These are phyloP conservation scores for Melieria omissa DNA, from an alignment of 2,888 invertebrate species.

Conservation along the genomic window DNA sequence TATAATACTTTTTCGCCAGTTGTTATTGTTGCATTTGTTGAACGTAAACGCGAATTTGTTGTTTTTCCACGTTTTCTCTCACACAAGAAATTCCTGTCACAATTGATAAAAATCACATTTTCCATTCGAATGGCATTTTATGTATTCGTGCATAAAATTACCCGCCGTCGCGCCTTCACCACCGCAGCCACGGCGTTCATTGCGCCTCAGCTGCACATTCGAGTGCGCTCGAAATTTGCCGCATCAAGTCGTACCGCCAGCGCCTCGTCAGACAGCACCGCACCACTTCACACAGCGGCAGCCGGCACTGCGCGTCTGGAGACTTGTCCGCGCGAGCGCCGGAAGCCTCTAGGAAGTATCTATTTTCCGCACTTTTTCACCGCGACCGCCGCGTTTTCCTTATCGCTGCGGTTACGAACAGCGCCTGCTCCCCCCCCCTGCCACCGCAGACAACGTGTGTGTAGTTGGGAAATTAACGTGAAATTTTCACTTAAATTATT, in stretches of 20 bases:
- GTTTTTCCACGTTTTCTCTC: no score
- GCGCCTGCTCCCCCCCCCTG: slow-evolving; percentile 10
- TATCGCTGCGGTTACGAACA: slow-evolving; percentile 24
- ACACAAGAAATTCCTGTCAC: slow-evolving; percentile 54
- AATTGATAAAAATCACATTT: slow-evolving; percentile 66
- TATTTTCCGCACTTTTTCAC: slow-evolving; percentile 53
- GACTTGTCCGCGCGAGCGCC: not conserved
- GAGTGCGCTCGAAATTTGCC: not conserved
- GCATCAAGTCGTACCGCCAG: not conserved
- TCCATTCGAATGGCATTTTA: slow-evolving; percentile 65
- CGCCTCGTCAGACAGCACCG: no score
- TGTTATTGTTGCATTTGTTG: no score
- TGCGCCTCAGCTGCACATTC: not conserved
- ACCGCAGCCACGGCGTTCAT: not conserved
- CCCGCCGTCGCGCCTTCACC: slow-evolving; percentile 39
- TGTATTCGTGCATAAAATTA: slow-evolving; percentile 66
- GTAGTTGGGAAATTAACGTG: slow-evolving; percentile 51
- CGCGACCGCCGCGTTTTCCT: slow-evolving; percentile 14
- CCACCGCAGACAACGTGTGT: slow-evolving; percentile 16
- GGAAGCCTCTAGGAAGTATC: slow-evolving; percentile 51
- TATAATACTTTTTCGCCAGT: no score
- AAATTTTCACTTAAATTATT: slow-evolving; percentile 58
- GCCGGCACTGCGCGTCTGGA: not conserved
- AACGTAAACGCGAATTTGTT: no score
- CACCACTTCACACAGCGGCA: no score